Evolutionary conservation across 2,888 invertebrate genomes (phyloP).

Genomic region (Lasioglossum lativentre): DNA sequence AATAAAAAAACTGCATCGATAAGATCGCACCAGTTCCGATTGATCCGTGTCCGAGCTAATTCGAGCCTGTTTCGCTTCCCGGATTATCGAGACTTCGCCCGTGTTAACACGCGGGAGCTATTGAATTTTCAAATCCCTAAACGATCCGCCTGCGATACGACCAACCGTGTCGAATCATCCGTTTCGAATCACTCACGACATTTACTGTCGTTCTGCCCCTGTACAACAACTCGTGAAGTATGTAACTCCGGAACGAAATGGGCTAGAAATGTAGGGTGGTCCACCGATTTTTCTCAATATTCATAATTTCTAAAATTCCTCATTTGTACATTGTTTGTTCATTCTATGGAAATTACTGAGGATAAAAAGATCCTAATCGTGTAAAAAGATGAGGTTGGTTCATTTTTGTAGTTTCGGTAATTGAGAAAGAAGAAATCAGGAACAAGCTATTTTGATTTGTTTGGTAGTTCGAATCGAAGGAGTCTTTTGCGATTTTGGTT

Average conservation of each 20-base stretch:
- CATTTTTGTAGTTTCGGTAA: not conserved
- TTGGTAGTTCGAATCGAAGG: not conserved
- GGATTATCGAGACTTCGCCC: slow-evolving; percentile 6
- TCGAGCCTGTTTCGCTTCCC: not conserved
- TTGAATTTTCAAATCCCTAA: not conserved
- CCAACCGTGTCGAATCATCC: slow-evolving; percentile 24
- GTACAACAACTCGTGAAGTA: not conserved
- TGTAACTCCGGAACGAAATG: not conserved
- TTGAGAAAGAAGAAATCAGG: not conserved
- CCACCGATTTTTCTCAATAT: too few species aligned
- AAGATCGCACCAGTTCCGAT: slow-evolving; percentile 11
- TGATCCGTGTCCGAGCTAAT: slow-evolving; percentile 15
- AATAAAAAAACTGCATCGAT: not conserved
- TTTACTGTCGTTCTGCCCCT: not conserved
- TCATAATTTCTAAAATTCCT: not conserved
- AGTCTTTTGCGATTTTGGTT: not conserved
- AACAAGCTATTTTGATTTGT: not conserved
- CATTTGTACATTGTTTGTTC: too few species aligned
- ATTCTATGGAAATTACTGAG: too few species aligned
- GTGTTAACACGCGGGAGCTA: not conserved
- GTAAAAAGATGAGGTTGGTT: not conserved
- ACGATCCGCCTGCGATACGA: slow-evolving; percentile 20
- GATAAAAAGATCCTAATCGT: too few species aligned
- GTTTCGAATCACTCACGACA: slow-evolving; percentile 18
- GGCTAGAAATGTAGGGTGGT: not conserved